Conservation (phyloP, 2,113 vertebrate species). For the Ondatra zibethicus region DNA sequence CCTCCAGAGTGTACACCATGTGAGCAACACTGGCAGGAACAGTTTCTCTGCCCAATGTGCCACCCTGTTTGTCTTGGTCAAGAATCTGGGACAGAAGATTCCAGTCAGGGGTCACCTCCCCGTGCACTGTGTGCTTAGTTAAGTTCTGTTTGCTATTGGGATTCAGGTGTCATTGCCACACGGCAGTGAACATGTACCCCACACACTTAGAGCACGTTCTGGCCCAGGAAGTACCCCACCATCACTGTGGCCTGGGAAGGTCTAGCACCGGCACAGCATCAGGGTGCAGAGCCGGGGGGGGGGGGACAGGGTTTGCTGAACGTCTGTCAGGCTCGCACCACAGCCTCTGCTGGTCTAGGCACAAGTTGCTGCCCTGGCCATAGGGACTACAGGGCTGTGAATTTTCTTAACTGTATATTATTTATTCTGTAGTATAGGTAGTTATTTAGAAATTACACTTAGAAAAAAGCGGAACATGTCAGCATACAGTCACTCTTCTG, state of each 20-base stretch:
- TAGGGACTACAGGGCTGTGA: background rate
- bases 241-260: background rate
- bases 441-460: constrained; percentile 6
- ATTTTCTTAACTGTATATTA: constrained; percentile 8
- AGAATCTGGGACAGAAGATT: background rate
- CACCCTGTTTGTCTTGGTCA: background rate
- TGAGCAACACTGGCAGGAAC: background rate
- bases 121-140: background rate
- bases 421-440: constrained; percentile 5
- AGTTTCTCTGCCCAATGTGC: background rate
- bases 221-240: background rate
- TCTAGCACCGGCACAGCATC: background rate
- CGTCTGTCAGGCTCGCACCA: background rate
- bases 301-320: background rate
- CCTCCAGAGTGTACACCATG: background rate
- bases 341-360: background rate
- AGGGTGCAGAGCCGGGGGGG: background rate
- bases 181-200: background rate
- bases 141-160: background rate
- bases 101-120: background rate
- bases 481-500: background rate
- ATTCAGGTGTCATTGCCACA: background rate
- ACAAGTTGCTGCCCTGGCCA: background rate
- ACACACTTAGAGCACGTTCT: background rate
- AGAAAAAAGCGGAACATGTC: background rate